Base-by-base conservation (phyloP, 2,888 invertebrate genomes). In the Heliothis peltigera region DNA sequence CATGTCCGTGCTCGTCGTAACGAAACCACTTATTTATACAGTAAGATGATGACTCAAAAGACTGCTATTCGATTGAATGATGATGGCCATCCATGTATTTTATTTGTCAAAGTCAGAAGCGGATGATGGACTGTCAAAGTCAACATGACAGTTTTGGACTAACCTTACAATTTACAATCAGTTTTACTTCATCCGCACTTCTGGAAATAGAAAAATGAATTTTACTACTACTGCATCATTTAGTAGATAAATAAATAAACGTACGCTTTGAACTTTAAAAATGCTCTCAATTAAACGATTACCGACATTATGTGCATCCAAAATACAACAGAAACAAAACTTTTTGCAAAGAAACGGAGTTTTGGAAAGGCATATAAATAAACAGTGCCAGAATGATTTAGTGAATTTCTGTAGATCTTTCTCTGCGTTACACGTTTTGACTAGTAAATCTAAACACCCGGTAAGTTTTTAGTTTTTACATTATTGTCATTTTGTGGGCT, bases 201-300 rank as follows among this genome's bases (percentile, higher is more conserved):
- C 52, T 47, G 59, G 39, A 63, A 59, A 53, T 48, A 47, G 42
- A 52, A 58, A 59, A 66, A 77, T 65, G 60, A 49, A 19, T 51
- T 56, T 39, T 22, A 48, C 52, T 47, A 49, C 49, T 47, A 48
- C 42, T 57, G 32, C 25, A 12, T 15, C 54, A 8, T 28, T 32
- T 8, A 47, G n/a, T 5, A 39, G 4, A 63, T 21, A n/a, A 53
- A 46, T 32, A 28, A 19, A 55, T 12, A 44, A 49, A 47, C 46
- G 51, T 57, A 70, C 54, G 65, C 8, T 10, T 19, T 10, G 3
- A 21, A 54, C 7, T 4, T 61, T 49, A 48, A 78, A 51, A 64
- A 94, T 94, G 94, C 83, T 93, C 56, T 91, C 92, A 35, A 87
- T 93, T 64, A 94, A 92, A 78, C 87, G 87, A 61, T 78, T 94